These are phyloP conservation scores for Sminthurides bifidus DNA, from an alignment of 1,140 invertebrate genomes.

Conservation along the genomic window DNA sequence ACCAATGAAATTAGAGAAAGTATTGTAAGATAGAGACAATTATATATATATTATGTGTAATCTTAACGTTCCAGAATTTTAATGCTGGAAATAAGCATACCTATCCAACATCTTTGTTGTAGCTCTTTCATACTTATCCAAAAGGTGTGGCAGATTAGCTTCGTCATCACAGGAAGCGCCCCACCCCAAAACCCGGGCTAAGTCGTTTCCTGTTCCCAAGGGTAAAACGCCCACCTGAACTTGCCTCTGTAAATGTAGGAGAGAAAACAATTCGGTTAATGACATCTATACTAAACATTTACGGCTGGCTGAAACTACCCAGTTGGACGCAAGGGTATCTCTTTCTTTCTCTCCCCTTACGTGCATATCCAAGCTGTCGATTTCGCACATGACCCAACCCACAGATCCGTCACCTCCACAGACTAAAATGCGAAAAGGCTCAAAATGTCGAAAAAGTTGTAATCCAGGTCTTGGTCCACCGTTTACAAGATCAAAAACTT, in stretches of 20 bases:
- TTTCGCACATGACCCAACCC: conserved; percentile 86
- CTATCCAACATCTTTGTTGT: conserved; percentile 92
- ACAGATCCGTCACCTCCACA: conserved; percentile 89
- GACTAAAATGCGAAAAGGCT: conserved; percentile 79
- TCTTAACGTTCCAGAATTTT: neutral
- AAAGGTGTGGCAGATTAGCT: conserved; percentile 74
- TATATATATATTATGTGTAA: neutral
- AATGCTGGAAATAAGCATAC: conserved; percentile 38
- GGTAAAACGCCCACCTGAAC: conserved; percentile 85
- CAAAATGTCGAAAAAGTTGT: conserved; percentile 75
- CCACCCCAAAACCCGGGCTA: conserved; percentile 86
- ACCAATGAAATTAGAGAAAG: conserved; percentile 5
- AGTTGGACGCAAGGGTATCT: neutral
- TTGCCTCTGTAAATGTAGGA: conserved; percentile 53
- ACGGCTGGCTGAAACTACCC: neutral
- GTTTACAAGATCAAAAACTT: conserved; percentile 91
- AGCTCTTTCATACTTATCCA: conserved; percentile 87
- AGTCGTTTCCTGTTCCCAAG: conserved; percentile 88
- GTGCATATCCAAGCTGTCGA: conserved; percentile 82
- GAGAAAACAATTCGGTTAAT: conserved; percentile 1
- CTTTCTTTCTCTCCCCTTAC: conserved; percentile 44
- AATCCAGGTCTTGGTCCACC: conserved; percentile 76
- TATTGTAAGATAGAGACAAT: neutral
- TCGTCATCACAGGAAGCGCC: conserved; percentile 90
- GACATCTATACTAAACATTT: neutral